Percentiles rank a stretch among this genome's conserved stretches.
Conservation (phyloP, 2,113 vertebrate species). For the Lipophrys pholis region DNA sequence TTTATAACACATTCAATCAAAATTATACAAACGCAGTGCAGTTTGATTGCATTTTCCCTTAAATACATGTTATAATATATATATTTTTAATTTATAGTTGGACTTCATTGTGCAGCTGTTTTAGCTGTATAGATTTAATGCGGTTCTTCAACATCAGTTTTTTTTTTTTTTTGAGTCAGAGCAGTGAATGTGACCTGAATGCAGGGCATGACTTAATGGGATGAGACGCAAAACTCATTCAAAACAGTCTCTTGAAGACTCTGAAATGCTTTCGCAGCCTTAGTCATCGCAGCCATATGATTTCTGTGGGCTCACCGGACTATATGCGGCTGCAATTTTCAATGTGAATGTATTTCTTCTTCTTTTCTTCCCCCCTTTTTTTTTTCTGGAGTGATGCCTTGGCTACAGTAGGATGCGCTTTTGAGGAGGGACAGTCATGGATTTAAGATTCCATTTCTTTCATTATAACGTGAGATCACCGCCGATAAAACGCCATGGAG, state of each 20-base stretch:
- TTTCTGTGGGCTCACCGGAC: constrained; percentile 47
- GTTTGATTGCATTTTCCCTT: background rate
- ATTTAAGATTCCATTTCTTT: constrained; percentile 68
- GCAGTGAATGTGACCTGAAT: constrained; percentile 83
- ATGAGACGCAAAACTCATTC: constrained; percentile 83
- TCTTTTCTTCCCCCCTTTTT: background rate
- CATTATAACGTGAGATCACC: constrained; percentile 58
- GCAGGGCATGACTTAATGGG: constrained; percentile 80
- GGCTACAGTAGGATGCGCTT: constrained; percentile 68
- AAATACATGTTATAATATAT: too few relatives aligned
- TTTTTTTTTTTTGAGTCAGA: constrained; percentile 70
- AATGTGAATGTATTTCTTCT: constrained; percentile 30
- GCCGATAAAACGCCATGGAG: constrained; percentile 73
- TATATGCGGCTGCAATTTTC: constrained; percentile 56
- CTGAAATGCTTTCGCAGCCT: constrained; percentile 71
- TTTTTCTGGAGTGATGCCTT: constrained; percentile 63
- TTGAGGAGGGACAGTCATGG: constrained; percentile 69
- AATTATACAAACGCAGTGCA: background rate
- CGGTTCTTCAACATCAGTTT: constrained; percentile 76
- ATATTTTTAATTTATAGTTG: background rate
- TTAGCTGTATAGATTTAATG: constrained; percentile 76
- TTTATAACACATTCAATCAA: background rate
- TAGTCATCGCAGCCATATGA: constrained; percentile 74
- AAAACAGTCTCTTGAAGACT: constrained; percentile 75
- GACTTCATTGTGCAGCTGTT: constrained; percentile 42